Conservation (phyloP, 2,113 vertebrate species). For the Lophius piscatorius region DNA sequence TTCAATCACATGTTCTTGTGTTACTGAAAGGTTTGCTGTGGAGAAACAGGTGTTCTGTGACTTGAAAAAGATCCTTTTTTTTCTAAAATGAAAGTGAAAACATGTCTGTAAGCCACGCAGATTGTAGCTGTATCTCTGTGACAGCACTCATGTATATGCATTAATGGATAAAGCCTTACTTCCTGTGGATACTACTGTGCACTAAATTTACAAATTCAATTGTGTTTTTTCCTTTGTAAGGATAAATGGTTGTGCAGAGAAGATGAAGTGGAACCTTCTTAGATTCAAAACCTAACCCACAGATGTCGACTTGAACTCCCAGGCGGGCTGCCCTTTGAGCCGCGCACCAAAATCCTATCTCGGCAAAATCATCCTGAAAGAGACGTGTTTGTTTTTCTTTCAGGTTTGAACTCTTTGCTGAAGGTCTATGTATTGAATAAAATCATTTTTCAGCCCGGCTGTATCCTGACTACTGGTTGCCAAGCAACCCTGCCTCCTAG, state of each 20-base stretch:
- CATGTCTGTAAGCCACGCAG: background rate
- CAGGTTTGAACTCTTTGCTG: slow-evolving; percentile 70
- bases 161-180: too few species aligned
- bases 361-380: slow-evolving; percentile 49
- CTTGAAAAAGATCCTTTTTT: slow-evolving; percentile 16
- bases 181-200: too few species aligned
- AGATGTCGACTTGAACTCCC: slow-evolving; percentile 30
- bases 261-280: slow-evolving; percentile 14
- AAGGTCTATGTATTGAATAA: slow-evolving; percentile 69
- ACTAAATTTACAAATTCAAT: background rate
- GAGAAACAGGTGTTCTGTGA: slow-evolving; percentile 48
- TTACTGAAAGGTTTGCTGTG: slow-evolving; percentile 8
- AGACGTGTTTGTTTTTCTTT: slow-evolving; percentile 65
- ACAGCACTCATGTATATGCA: too few species aligned
- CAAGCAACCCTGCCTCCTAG: slow-evolving; percentile 78
- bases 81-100: slow-evolving; percentile 30
- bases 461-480: slow-evolving; percentile 77
- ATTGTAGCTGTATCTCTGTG: too few species aligned
- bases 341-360: slow-evolving; percentile 39
- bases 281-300: slow-evolving; percentile 19
- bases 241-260: slow-evolving; percentile 1
- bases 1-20: slow-evolving; percentile 12
- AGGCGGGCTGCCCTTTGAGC: slow-evolving; percentile 60
- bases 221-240: slow-evolving; percentile 6
- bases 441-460: slow-evolving; percentile 65